Evolutionary conservation across 2,797 vertebrate species (phyloP).

Genomic region (Lates japonicus): DNA sequence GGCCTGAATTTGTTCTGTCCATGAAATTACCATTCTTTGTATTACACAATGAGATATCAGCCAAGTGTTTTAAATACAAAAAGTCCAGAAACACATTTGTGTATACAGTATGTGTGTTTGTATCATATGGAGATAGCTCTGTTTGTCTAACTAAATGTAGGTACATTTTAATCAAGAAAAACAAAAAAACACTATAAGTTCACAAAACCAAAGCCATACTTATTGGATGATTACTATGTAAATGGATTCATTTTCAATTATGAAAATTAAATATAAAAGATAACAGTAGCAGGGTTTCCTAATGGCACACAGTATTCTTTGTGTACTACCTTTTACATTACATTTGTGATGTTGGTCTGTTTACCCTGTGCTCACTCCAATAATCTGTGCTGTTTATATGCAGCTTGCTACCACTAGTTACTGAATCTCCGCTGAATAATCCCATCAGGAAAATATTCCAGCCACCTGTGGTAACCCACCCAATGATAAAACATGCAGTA

Average conservation of each 20-base stretch:
- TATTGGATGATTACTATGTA: background rate
- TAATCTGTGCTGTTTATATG: background rate
- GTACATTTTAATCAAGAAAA: slow-evolving; percentile 1
- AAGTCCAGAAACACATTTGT: slow-evolving; percentile 23
- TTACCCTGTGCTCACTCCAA: background rate
- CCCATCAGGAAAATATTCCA: background rate
- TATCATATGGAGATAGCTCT: slow-evolving; percentile 7
- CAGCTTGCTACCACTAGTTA: background rate
- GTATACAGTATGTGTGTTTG: slow-evolving; percentile 4
- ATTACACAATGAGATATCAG: slow-evolving; percentile 22
- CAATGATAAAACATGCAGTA: background rate
- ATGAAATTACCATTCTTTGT: slow-evolving; percentile 60
- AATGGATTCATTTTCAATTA: background rate
- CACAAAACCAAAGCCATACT: background rate
- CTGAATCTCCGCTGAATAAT: background rate
- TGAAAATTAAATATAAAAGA: slow-evolving; percentile 3
- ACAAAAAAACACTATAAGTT: background rate
- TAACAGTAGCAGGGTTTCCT: background rate
- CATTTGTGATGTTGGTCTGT: background rate
- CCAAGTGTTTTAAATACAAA: slow-evolving; percentile 25
- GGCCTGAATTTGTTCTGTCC: slow-evolving; percentile 46
- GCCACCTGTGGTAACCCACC: background rate
- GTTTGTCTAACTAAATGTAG: slow-evolving; percentile 7
- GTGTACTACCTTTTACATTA: background rate
- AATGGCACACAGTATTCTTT: background rate